Evolutionary conservation across 2,888 invertebrate species (phyloP).

Genomic region (Trachelus troglodyta): DNA sequence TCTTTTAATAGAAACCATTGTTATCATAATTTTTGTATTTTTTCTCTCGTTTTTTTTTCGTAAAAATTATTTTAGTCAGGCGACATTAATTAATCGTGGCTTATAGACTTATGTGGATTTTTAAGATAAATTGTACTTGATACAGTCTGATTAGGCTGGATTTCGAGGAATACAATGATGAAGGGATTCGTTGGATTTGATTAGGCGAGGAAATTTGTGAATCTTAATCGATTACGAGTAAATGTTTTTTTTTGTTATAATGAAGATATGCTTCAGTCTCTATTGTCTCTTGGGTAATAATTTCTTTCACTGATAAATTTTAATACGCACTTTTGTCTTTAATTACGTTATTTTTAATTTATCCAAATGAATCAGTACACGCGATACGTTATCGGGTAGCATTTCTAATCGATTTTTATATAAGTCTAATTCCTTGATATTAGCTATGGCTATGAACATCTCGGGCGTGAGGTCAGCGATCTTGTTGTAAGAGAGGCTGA

Average conservation of each 20-base stretch:
- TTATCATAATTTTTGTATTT: background rate
- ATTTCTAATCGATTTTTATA: slow-evolving; percentile 16
- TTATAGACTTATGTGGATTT: background rate
- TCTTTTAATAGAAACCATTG: background rate
- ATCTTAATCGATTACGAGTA: background rate
- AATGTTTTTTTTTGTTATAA: background rate
- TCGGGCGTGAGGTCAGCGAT: slow-evolving; percentile 9
- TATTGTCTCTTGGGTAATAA: too few species aligned
- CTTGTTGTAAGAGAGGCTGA: slow-evolving; percentile 19
- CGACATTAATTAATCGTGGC: background rate
- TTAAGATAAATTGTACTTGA: too few species aligned
- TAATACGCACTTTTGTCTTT: too few species aligned
- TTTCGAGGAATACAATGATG: background rate
- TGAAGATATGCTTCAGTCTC: too few species aligned
- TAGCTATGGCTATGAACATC: slow-evolving; percentile 12
- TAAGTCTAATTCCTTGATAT: slow-evolving; percentile 13
- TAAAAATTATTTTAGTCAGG: background rate
- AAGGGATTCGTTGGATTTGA: background rate
- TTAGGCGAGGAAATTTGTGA: background rate
- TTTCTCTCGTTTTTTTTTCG: background rate
- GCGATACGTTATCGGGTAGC: slow-evolving; percentile 15
- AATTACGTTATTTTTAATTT: slow-evolving; percentile 11
- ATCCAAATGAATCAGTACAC: slow-evolving; percentile 1
- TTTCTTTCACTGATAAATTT: too few species aligned
- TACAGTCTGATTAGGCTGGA: background rate